phyloP scores from a whole-genome alignment of 2,113 vertebrate genomes.

The Phylloscopus trochiloides region DNA sequence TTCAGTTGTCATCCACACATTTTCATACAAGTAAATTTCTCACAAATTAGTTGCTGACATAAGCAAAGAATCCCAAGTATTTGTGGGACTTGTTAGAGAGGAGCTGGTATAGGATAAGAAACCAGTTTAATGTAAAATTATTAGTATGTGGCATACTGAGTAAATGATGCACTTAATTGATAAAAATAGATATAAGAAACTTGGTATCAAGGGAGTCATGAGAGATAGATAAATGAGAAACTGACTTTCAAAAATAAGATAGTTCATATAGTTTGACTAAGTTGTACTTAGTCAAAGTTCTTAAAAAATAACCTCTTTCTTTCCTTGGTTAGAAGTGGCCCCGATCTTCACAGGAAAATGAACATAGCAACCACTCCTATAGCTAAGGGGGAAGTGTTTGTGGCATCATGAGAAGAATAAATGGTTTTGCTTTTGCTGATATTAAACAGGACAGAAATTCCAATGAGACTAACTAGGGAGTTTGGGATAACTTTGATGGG shows the following conservation, averaged over 20 bases:
- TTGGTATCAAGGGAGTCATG: neutral
- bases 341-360: neutral
- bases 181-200: neutral
- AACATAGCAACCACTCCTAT: rapidly evolving
- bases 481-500: neutral
- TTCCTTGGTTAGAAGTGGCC: neutral
- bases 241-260: neutral
- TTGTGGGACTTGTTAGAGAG: neutral
- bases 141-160: neutral
- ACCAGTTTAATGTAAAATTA: neutral
- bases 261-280: neutral
- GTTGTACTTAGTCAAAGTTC: neutral
- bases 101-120: neutral
- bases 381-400: neutral
- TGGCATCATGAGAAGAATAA: neutral
- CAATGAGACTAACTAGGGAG: neutral
- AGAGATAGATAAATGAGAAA: neutral
- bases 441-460: neutral
- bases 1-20: neutral
- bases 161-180: neutral
- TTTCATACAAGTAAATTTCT: neutral
- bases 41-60: neutral
- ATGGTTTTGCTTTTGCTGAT: neutral
- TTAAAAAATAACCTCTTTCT: neutral
- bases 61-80: neutral